These are phyloP conservation scores for Zoanthus gigantus DNA, from an alignment of 92 coral and sea anemone species.

Conservation along the genomic window DNA sequence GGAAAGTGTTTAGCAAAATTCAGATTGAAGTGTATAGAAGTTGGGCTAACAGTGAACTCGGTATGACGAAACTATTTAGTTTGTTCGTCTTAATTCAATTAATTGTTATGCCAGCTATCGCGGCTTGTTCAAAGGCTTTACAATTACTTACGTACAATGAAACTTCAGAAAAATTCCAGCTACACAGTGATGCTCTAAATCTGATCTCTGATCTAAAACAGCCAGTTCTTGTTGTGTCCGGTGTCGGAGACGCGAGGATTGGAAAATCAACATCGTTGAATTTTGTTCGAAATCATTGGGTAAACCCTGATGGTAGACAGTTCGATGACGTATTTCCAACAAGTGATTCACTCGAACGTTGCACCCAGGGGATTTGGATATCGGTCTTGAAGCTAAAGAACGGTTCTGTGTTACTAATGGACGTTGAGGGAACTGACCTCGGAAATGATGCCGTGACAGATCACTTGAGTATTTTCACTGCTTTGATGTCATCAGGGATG, in stretches of 20 bases:
- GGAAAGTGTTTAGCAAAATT: too few species aligned
- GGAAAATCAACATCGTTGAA: slow-evolving; percentile 82
- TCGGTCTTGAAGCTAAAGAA: not conserved
- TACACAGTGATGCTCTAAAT: slow-evolving; percentile 2
- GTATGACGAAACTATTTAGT: not conserved
- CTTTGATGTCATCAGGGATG: slow-evolving; percentile 67
- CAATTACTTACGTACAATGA: slow-evolving; percentile 41
- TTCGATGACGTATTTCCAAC: slow-evolving; percentile 8
- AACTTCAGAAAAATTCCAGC: slow-evolving; percentile 24
- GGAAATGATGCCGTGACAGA: slow-evolving; percentile 70
- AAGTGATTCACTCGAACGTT: not conserved
- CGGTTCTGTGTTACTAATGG: slow-evolving; percentile 55
- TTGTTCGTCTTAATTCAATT: not conserved
- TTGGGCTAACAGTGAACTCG: not conserved
- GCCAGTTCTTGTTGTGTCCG: slow-evolving; percentile 46
- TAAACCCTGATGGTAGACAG: not conserved
- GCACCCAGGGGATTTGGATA: slow-evolving; percentile 31
- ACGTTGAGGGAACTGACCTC: slow-evolving; percentile 70
- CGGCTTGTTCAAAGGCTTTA: slow-evolving; percentile 17
- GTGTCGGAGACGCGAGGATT: slow-evolving; percentile 78
- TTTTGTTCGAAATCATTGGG: slow-evolving; percentile 39
- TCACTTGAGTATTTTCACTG: slow-evolving; percentile 71
- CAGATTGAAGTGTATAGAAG: not conserved
- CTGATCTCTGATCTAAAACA: slow-evolving; percentile 8
- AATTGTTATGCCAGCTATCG: not conserved